Percentiles rank a stretch among this genome's conserved stretches.
Conservation (phyloP, 2,888 invertebrate genomes). For the Mechanitis messenoides region DNA sequence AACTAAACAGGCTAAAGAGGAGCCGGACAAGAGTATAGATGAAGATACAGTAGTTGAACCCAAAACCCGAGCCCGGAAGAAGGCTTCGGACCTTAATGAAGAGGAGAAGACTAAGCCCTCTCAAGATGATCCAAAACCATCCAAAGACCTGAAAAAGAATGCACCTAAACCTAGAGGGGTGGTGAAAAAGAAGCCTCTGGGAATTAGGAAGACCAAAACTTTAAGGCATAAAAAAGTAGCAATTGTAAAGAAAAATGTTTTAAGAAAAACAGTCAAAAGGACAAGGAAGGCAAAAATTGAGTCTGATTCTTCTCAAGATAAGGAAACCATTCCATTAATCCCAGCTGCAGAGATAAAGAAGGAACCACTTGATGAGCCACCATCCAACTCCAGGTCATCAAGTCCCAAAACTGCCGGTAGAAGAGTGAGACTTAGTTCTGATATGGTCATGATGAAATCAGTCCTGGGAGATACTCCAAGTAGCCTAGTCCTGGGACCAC, state of each 20-base stretch:
- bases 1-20: slow-evolving; percentile 70
- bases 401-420: slow-evolving; percentile 68
- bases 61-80: slow-evolving; percentile 70
- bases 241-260: slow-evolving; percentile 55
- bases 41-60: slow-evolving; percentile 65
- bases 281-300: slow-evolving; percentile 60
- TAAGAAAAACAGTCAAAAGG: slow-evolving; percentile 52
- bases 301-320: slow-evolving; percentile 54
- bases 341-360: slow-evolving; percentile 67
- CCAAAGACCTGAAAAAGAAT: slow-evolving; percentile 63
- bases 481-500: slow-evolving; percentile 57
- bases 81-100: slow-evolving; percentile 60
- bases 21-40: slow-evolving; percentile 65
- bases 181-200: slow-evolving; percentile 65
- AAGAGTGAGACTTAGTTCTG: slow-evolving; percentile 64
- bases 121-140: slow-evolving; percentile 66
- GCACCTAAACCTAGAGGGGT: slow-evolving; percentile 59
- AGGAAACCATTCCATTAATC: slow-evolving; percentile 58
- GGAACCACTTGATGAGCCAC: slow-evolving; percentile 61
- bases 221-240: slow-evolving; percentile 63
- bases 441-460: slow-evolving; percentile 69
- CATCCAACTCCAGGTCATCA: slow-evolving; percentile 65
- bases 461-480: slow-evolving; percentile 60
- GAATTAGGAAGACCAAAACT: slow-evolving; percentile 59
- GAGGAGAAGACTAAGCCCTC: slow-evolving; percentile 57